Evolutionary conservation across 1,140 invertebrate genomes (phyloP), one percentile per base, ranked within the genome.

Genomic region (Drosophila nigromelanica): DNA sequence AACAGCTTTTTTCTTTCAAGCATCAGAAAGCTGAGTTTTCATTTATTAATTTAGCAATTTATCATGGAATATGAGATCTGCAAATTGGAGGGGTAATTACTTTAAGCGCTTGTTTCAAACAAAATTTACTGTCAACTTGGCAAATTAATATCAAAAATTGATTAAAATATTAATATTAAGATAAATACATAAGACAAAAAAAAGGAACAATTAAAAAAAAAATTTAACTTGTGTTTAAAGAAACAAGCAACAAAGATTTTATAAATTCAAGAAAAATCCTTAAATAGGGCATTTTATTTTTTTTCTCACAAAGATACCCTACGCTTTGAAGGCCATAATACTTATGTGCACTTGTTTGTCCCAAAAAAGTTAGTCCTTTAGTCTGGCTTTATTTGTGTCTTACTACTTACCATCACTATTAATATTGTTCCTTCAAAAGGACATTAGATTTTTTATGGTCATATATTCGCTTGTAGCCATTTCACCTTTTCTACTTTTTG

Each of bases 391-490:
- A 45, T 37, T 51, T 35, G 18, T 56, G 10, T 5, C 18, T 40
- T 62, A 37, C 24, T 33, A 21, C n/a, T 51, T 66, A 21, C 35
- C 39, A 45, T 35, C 39, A 11, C 56, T 21, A 52, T 35, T 33
- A 27, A 52, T 64, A 30, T 70, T 63, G 27, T 75, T 43, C 47
- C 33, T 64, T 55, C n/a, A n/a, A 63, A 71, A 76, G 75, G 71
- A 83, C 72, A 82, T 83, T 67, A 63, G 76, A 71, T 78, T 73
- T 68, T 59, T 64, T 83, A 68, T 83, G 62, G 64, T 68, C 78
- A 68, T 83, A 48, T 85, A 67, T 58, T 75, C 76, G 63, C 54
- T 37, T 68, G 51, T 42, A 45, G 48, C 11, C 47, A 54, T 64
- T 78, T 77, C 48, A 78, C 52, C 12, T 73, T 61, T 64, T 54